Percentiles rank a stretch among this genome's conserved stretches.
These are phyloP conservation scores for Aphaenogaster rudis DNA, from an alignment of 1,140 invertebrate species.

Conservation along the genomic window DNA sequence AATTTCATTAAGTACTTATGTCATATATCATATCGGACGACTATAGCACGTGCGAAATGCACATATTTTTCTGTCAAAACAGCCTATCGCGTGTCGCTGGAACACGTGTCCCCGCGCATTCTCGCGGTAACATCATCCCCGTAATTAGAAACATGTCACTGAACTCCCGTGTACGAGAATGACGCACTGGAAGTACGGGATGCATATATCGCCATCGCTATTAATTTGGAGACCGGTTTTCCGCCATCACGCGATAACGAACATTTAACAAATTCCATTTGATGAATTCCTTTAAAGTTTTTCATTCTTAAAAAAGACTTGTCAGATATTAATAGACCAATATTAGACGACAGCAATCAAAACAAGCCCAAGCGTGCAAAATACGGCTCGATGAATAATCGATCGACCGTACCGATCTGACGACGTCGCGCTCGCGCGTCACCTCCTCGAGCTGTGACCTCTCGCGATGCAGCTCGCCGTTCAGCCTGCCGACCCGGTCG, in stretches of 20 bases:
- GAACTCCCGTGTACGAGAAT: slow-evolving; percentile 66
- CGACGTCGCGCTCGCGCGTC: slow-evolving; percentile 82
- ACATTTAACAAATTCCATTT: not conserved
- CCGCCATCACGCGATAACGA: not conserved
- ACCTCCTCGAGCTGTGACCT: slow-evolving; percentile 84
- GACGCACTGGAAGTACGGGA: not conserved
- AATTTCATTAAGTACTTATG: not conserved
- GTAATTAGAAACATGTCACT: slow-evolving; percentile 74
- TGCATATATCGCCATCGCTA: not conserved
- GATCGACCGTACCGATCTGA: slow-evolving; percentile 77
- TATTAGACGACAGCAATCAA: not conserved
- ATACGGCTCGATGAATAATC: not conserved
- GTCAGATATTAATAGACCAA: not conserved
- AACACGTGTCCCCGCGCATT: slow-evolving; percentile 52
- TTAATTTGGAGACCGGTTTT: not conserved
- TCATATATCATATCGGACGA: not conserved
- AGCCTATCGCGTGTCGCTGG: slow-evolving; percentile 4
- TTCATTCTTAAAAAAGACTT: not conserved
- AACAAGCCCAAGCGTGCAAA: not conserved
- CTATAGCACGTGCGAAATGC: not conserved
- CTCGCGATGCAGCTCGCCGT: slow-evolving; percentile 86
- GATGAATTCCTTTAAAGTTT: not conserved
- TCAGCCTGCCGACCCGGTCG: slow-evolving; percentile 86
- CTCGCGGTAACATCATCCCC: slow-evolving; percentile 69
- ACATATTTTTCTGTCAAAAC: slow-evolving; percentile 27